Base-by-base conservation (phyloP, 2,797 vertebrate species). In the Botia almorhae region DNA sequence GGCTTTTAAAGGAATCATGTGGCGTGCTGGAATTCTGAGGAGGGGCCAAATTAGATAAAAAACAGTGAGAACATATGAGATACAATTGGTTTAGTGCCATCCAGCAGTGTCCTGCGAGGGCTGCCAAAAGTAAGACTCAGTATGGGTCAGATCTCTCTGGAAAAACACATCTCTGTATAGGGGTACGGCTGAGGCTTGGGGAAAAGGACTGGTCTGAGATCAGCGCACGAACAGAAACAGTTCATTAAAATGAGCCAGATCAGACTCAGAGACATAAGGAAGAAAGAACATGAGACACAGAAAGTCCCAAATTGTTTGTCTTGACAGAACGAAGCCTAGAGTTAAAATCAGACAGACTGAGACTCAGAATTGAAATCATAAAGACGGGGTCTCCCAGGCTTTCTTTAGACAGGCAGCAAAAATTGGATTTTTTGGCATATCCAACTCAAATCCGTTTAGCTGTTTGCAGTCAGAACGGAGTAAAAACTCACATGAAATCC, bases 41-140 rank as follows among this genome's bases (percentile, higher is more conserved):
- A 90, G 85, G 80, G 85, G 83, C 83, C 69, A 92, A 91, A 93
- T 93, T 93, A 92, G 92, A 94, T 93, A 87, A 91, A 91, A 90
- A 92, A 78, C 83, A 89, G 90, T 84, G 90, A 91, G 93, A 92
- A 92, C 89, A 91, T 90, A 91, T 89, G 91, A 93, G 92, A 89
- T 90, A 87, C 90, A 92, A 93, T 93, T 93, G 89, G 90, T 93
- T 94, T 93, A 90, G 90, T 81, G 86, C 91, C 91, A 90, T 88
- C 81, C 82, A 87, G 89, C 87, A 70, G 75, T 90, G 87, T 88
- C 92, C 89, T 89, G 87, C 87, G 33, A 65, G 50, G 77, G 77
- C 65, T 80, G 83, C 78, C 69, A 77, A 69, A 61, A 76, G 78
- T 81, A 79, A 80, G 43, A 48, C 76, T 81, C 82, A 21, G 78